Evolutionary conservation across 1,140 invertebrate genomes (phyloP), one percentile per base, ranked within the genome.

Genomic region (Drosophila kepulauana): DNA sequence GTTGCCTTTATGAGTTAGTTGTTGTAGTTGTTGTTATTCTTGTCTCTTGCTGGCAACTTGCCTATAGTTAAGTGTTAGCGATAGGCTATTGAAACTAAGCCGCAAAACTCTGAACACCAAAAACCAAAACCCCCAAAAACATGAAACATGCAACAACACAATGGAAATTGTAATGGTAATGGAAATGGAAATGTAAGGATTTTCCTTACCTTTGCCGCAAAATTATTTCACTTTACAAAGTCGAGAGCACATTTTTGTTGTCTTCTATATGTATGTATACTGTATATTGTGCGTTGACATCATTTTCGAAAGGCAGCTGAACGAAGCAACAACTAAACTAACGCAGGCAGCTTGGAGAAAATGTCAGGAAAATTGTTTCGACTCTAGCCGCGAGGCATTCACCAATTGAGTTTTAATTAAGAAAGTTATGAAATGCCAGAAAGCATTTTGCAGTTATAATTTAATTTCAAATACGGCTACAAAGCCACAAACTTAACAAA

Each of bases 401-500:
- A 51, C 33, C 25, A 43, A 89, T 88, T 81, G 70, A 88, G 85
- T 88, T 88, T 89, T 88, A 88, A 88, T 88, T 89, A 88, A 89
- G 69, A 88, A 88, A 88, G 84, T 88, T 88, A 67, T 64, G 56
- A 54, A 54, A 72, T 49, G 30, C 45, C 68, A 81, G 30, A 59
- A 78, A 64, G 68, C 52, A 57, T 58, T 71, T 41, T 80, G 58
- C 68, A 75, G 52, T 70, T 81, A 74, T 89, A 72, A 88, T 84
- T 80, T 7, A 78, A 78, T 81, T 84, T 54, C 54, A 75, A 66
- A 68, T 72, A 30, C 57, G 45, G 15, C 48, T 35, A 69, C 56
- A 62, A 57, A 59, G 67, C 38, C 67, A 62, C 57, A 41, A 74
- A 49, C 41, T 41, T 33, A 71, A 58, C 16, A 28, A 57, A 16